These are phyloP conservation scores for Tyria jacobaeae DNA, from an alignment of 2,888 invertebrate genomes.

Conservation along the genomic window DNA sequence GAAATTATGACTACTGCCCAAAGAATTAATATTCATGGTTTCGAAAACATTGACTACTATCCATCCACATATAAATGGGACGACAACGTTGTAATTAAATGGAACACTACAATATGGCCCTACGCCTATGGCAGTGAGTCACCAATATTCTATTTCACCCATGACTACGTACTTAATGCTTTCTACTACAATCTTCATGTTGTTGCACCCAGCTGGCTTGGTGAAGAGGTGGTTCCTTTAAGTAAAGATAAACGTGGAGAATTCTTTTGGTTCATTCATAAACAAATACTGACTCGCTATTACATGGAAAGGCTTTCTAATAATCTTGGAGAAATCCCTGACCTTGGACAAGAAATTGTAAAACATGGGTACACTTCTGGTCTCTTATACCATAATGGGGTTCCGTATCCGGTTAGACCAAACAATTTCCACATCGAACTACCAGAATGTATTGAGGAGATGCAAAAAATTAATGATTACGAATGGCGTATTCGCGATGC, in stretches of 20 bases:
- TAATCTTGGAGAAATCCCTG: conserved; percentile 88
- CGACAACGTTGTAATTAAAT: conserved; percentile 85
- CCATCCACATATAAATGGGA: conserved; percentile 71
- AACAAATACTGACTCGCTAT: conserved; percentile 90
- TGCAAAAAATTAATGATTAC: conserved; percentile 78
- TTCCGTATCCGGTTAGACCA: conserved; percentile 88
- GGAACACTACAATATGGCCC: conserved; percentile 88
- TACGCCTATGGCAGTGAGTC: conserved; percentile 84
- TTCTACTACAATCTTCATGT: conserved; percentile 88
- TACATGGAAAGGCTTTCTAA: conserved; percentile 91
- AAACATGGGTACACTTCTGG: conserved; percentile 88
- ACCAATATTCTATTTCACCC: conserved; percentile 89
- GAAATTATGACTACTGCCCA: conserved; percentile 89
- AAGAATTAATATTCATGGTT: conserved; percentile 83
- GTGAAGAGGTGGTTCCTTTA: conserved; percentile 81
- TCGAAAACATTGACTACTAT: conserved; percentile 62
- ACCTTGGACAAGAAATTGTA: conserved; percentile 84
- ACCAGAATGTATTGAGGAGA: conserved; percentile 72
- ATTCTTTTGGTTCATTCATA: conserved; percentile 86
- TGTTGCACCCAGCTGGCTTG: conserved; percentile 89
- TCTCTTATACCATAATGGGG: conserved; percentile 88
- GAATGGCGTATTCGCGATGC: conserved; percentile 87
- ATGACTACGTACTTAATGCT: conserved; percentile 89
- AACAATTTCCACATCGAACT: conserved; percentile 83
- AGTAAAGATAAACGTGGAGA: conserved; percentile 88